phyloP scores from a whole-genome alignment of 2,113 vertebrate species.

The Mormyrus lacerda region DNA sequence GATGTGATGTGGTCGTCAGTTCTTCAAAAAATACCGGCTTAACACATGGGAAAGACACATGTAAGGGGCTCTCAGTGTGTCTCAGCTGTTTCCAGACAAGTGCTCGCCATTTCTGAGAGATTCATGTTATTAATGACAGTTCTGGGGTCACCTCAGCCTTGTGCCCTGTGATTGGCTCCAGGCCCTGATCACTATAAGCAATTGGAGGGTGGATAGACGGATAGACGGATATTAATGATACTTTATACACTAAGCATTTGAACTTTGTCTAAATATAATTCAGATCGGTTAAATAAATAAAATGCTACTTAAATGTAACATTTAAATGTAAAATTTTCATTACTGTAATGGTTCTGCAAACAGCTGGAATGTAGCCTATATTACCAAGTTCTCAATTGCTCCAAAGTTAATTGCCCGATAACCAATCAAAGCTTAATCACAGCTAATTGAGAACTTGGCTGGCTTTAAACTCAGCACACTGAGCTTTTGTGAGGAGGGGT shows the following conservation, averaged over 20 bases:
- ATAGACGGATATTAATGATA: not conserved
- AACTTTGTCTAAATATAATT: not conserved
- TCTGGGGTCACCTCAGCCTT: not conserved
- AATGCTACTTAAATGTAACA: not conserved
- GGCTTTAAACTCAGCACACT: not conserved
- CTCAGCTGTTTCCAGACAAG: not conserved
- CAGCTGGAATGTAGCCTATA: not conserved
- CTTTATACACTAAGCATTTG: not conserved
- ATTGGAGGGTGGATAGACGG: not conserved
- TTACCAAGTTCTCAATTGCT: not conserved
- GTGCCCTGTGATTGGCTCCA: not conserved
- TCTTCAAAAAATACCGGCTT: not conserved
- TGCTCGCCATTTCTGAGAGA: not conserved
- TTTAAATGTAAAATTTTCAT: not conserved
- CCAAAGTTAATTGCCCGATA: not conserved
- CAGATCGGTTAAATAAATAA: not conserved
- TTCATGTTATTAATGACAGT: not conserved
- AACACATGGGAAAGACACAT: not conserved
- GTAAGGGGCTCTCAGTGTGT: not conserved
- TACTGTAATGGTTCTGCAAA: not conserved
- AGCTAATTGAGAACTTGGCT: not conserved
- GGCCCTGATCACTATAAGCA: not conserved
- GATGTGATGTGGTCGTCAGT: not conserved
- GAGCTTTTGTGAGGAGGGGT: not conserved
- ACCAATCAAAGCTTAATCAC: not conserved